phyloP scores from a whole-genome alignment of 2,888 invertebrate species.

The Trissoscelio sp. region DNA sequence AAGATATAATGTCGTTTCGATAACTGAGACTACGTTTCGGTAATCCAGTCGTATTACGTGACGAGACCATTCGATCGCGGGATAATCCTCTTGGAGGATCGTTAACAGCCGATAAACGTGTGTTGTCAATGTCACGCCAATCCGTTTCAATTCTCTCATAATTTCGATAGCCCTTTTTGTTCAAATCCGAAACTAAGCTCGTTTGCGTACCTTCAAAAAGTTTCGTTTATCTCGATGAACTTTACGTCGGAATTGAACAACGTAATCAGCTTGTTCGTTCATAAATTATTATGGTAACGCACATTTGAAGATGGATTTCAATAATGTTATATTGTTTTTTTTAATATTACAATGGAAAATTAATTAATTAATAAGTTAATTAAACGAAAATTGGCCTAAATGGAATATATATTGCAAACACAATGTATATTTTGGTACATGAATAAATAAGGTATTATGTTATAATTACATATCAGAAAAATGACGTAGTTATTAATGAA shows the following conservation, averaged over 20 bases:
- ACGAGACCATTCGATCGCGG: constrained; percentile 65
- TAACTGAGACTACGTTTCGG: constrained; percentile 66
- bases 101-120: constrained; percentile 72
- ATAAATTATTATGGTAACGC: no score
- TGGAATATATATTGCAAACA: neutral
- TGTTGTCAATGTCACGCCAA: constrained; percentile 66
- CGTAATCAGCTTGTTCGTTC: no score
- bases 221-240: constrained; percentile 3
- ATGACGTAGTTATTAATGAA: constrained; percentile 6
- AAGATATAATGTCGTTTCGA: constrained; percentile 70
- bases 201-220: constrained; percentile 29
- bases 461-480: constrained; percentile 15
- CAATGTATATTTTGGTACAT: neutral
- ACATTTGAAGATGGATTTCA: no score
- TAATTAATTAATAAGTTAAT: no score
- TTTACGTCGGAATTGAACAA: neutral
- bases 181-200: constrained; percentile 41
- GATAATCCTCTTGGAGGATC: constrained; percentile 72
- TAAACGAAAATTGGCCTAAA: neutral
- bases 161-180: constrained; percentile 10
- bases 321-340: no score
- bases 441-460: neutral
- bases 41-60: constrained; percentile 70
- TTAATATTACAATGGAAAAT: neutral
- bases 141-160: constrained; percentile 33